These are phyloP conservation scores for Colaptes auratus DNA, from an alignment of 2,113 vertebrate species.

Conservation along the genomic window DNA sequence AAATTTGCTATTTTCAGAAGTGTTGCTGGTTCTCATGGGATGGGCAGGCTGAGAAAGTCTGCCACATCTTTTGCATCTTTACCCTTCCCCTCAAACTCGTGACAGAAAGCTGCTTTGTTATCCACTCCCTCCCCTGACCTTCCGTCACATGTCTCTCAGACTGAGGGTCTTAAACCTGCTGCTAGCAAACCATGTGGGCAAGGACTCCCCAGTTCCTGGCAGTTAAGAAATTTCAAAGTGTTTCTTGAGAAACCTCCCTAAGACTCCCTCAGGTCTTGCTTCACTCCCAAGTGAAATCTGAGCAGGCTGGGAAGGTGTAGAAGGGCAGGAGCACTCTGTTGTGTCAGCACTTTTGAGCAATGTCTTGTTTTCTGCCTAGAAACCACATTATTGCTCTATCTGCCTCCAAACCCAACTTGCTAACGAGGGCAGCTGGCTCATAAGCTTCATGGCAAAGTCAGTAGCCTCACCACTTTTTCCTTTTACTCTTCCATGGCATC, in stretches of 20 bases:
- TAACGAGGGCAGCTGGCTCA: background rate
- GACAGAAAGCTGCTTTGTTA: background rate
- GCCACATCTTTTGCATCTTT: background rate
- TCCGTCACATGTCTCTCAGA: background rate
- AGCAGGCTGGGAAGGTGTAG: background rate
- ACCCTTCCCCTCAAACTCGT: background rate
- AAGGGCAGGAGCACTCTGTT: background rate
- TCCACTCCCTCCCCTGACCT: background rate
- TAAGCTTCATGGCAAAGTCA: background rate
- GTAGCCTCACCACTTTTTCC: background rate
- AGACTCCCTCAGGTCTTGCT: background rate
- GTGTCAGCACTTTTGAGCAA: background rate
- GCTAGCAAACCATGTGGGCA: background rate
- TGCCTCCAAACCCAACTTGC: background rate
- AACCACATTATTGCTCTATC: background rate
- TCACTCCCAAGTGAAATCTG: conserved; percentile 25
- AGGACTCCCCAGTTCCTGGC: background rate
- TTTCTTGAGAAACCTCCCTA: background rate
- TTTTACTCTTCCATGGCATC: background rate
- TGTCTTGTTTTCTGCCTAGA: conserved; percentile 36
- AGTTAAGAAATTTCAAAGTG: background rate
- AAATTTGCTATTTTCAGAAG: conserved; percentile 57
- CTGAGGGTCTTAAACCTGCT: background rate
- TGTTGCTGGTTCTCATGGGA: conserved; percentile 22
- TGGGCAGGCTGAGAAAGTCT: background rate